Base-by-base conservation (phyloP, 2,888 invertebrate species). In the Phyllotreta striolata region DNA sequence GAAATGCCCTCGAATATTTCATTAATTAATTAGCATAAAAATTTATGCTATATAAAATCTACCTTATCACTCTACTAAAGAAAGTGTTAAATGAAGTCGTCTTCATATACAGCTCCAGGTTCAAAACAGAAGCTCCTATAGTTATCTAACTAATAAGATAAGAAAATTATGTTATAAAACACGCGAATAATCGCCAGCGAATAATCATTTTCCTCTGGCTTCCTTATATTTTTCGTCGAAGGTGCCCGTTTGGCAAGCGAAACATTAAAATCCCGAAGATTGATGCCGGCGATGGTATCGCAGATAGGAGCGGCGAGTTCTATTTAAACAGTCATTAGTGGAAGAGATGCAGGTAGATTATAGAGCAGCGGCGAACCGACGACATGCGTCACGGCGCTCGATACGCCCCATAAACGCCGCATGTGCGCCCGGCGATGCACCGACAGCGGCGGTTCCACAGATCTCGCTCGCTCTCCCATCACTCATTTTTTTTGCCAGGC, bases 381-480 rank as follows among this genome's bases (percentile, higher is more conserved):
- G 80, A 79, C 76, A 78, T 78, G 81, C 80, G 79, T 80, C 79
- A 78, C 76, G 79, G 77, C 78, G 79, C 73, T 65, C 80, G 80
- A 76, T 75, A 77, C 79, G 81, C 73, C 78, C 76, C 81, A 80
- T 81, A 79, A 78, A 78, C 74, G 75, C 76, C 78, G 79, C 76
- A 78, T 78, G 55, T 63, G 63, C 66, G 56, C 49, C 24, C 49
- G 47, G 51, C 55, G 43, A 49, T 49, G 35, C 38, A 76, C 76
- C 73, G 47, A 43, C 60, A 47, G 80, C 74, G 77, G 76, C 77
- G 77, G 77, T 75, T 70, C 72, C 70, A 76, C 73, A 76, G 76
- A 77, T 77, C 74, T 72, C 66, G 67, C 61, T 67, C 70, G 63
- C 70, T 71, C 70, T 70, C 67, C 66, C 68, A 62, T 67, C 70